Evolutionary conservation across 2,113 vertebrate species (phyloP), one percentile per base, ranked within the genome.

Genomic region (Tragelaphus buxtoni): DNA sequence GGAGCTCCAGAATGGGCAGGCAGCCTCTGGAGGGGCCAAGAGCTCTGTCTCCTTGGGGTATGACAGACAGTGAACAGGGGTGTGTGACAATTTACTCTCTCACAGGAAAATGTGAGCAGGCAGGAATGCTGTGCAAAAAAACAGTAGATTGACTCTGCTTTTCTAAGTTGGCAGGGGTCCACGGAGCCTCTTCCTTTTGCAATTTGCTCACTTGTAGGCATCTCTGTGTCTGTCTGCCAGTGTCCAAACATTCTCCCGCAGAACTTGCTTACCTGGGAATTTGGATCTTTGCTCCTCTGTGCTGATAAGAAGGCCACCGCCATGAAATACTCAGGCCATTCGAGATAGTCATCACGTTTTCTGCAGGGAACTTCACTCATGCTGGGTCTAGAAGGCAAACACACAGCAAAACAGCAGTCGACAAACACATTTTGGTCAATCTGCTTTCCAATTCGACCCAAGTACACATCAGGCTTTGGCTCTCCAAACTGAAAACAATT

Each of bases 281-380:
- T 99, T 55, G 99, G 99, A 98, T 99, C 99, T 98, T 99, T 99
- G 98, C 99, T 99, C 98, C 99, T 99, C 97, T 99, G 99, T 17
- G 99, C 99, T 14, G 99, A 99, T 85, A 99, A 98, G 98, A 99
- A 99, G 12, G 99, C 99, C 49, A 99, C 99, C 7, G 99, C 99
- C 99, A 99, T 99, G 91, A 99, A 99, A 98, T 99, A 99, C 91
- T 99, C 99, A 2, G 99, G 99, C 99, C 99, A 99, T 88, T 99
- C 99, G 98, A 99, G 98, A 97, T 99, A 99, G 97, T 99, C 99
- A 8, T 99, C 99, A 94, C 99, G 98, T 98, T 99, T 99, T 97
- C 96, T 99, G 97, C 98, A 98, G 87, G 97, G 69, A 65, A 74
- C 45, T 49, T 99, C 98, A 94, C 39, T 98, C 95, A 26, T 98